Conservation (phyloP, 2,113 vertebrate genomes). For the Sander vitreus region DNA sequence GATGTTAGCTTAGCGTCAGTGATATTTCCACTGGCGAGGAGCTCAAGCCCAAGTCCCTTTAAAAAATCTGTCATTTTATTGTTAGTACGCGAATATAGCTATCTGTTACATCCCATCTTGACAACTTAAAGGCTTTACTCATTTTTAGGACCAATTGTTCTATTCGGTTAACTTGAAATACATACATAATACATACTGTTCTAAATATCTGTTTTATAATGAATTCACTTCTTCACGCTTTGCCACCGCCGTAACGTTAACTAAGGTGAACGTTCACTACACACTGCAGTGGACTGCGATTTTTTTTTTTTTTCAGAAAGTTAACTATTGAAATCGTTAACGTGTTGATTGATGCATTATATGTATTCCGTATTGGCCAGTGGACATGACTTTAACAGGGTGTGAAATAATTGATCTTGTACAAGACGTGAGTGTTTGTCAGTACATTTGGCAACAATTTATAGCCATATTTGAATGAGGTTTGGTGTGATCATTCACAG, state of each 20-base stretch:
- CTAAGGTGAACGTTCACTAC: background rate
- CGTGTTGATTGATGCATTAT: background rate
- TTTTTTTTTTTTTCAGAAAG: background rate
- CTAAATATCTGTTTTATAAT: background rate
- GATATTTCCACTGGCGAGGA: background rate
- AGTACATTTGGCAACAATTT: background rate
- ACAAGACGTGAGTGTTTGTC: background rate
- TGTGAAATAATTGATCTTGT: fast-evolving
- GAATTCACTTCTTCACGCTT: background rate
- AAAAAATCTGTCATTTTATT: background rate
- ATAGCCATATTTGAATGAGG: background rate
- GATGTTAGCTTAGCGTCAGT: constrained; percentile 36
- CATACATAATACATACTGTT: too few relatives aligned
- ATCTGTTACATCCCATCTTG: fast-evolving
- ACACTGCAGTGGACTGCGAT: background rate
- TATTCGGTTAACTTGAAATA: background rate
- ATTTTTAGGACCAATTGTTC: background rate
- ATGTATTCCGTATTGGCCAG: background rate
- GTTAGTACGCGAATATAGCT: background rate
- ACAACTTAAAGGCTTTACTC: fast-evolving
- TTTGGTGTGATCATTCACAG: background rate
- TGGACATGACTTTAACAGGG: background rate
- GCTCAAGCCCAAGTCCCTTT: background rate
- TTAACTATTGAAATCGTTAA: background rate
- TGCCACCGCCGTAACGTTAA: background rate